These are phyloP conservation scores for Euclidia mi DNA, from an alignment of 2,888 invertebrate species.

Conservation along the genomic window DNA sequence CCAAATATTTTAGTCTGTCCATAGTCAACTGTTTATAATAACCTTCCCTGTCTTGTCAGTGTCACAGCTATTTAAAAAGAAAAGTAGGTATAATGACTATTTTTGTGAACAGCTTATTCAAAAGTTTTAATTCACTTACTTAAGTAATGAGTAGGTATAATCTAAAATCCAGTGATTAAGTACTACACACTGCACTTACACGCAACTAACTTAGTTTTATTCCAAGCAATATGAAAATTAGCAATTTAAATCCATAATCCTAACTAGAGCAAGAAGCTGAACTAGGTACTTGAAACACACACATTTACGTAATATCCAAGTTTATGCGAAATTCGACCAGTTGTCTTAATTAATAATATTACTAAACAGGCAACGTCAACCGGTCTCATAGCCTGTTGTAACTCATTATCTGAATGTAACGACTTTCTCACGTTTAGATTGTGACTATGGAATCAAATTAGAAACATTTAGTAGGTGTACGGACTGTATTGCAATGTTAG, in stretches of 20 bases:
- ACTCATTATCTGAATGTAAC: constrained; percentile 32
- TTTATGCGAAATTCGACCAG: constrained; percentile 34
- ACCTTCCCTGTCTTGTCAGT: no score
- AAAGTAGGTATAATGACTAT: no score
- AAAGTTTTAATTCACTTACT: no score
- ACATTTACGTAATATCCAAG: constrained; percentile 13
- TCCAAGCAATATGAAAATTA: not conserved
- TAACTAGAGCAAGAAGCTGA: constrained; percentile 3
- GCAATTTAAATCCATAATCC: not conserved
- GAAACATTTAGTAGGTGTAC: no score
- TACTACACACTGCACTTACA: not conserved
- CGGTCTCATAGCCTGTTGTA: constrained; percentile 22
- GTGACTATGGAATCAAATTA: not conserved
- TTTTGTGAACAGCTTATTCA: no score
- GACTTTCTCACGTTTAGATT: constrained; percentile 37
- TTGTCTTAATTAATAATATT: constrained; percentile 18
- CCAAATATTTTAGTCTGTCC: no score
- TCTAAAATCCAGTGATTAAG: no score
- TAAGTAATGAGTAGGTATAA: no score
- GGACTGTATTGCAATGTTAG: no score
- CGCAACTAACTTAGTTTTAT: not conserved
- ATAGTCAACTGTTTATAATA: no score
- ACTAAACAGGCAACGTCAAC: constrained; percentile 30
- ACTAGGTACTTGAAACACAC: constrained; percentile 5
- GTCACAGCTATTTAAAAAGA: no score